A percentile compares a stretch with the other conserved stretches of the same genome.
These are phyloP conservation scores for Microcebus murinus DNA, from an alignment of 2,113 vertebrate genomes.

Conservation along the genomic window DNA sequence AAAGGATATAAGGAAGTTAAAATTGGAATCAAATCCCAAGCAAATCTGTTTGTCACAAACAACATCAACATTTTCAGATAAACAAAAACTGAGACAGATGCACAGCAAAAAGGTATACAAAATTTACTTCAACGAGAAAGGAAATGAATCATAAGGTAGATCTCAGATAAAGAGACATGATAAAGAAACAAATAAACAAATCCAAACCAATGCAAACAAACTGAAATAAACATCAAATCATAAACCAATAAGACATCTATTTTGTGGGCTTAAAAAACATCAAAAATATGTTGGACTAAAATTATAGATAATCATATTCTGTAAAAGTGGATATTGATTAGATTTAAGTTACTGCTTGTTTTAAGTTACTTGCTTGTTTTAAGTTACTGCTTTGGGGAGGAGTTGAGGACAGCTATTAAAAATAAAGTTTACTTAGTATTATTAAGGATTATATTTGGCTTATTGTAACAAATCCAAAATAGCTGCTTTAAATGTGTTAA, in stretches of 20 bases:
- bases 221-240: not conserved
- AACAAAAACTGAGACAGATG: not conserved
- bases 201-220: not conserved
- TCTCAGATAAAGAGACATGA: not conserved
- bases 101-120: not conserved
- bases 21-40: not conserved
- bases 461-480: not conserved
- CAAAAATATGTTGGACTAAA: not conserved
- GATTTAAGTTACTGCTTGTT: not conserved
- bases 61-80: not conserved
- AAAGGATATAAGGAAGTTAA: not conserved
- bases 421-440: not conserved
- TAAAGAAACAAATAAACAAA: not conserved
- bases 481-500: not conserved
- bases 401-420: not conserved
- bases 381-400: not conserved
- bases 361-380: not conserved
- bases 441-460: not conserved
- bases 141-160: not conserved
- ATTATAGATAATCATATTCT: not conserved
- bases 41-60: not conserved
- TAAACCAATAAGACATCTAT: not conserved
- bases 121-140: not conserved
- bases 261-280: not conserved
- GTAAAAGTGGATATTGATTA: not conserved